Base-by-base conservation (phyloP, 2,113 vertebrate species). In the Ctenomys sociabilis region DNA sequence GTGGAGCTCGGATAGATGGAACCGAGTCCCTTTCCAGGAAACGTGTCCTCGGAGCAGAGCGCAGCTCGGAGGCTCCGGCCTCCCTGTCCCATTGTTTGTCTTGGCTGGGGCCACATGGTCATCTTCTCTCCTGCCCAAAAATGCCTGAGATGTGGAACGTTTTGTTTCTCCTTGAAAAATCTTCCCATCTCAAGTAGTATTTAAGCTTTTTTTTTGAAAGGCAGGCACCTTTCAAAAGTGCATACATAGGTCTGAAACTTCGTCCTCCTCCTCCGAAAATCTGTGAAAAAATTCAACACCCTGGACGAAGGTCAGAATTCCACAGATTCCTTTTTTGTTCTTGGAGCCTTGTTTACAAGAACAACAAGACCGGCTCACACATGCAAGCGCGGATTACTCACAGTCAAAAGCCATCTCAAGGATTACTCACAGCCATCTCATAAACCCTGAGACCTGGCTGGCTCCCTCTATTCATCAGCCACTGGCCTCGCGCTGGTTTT, bases 21-120 rank as follows among this genome's bases (percentile, higher is more conserved):
- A 37, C 57, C 54, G 85, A 97, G 83, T 2, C 75, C 54, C 88
- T 95, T 95, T 95, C 90, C 92, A 95, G 72, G 92, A 93, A 95
- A 66, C 14, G 17, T 0, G 35, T 45, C 24, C 95, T 70, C 40
- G 68, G 93, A 80, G 75, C 22, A 63, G 90, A 78, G 14, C 24
- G 1, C 7, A 24, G 40, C 3, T 24, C 75, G 64, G 9, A n/a
- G 13, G 54, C 9, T 0, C 16, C n/a, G 0, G 92, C 91, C 81
- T 54, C 21, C 72, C 11, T 19, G 0, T 2, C 45, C 78, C 11
- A 3, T 85, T 73, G 85, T 22, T 40, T 86, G 9, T n/a, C 35
- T 89, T 91, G 95, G 90, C 68, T 7, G 4, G 0, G 49, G 13
- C 90, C 80, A 11, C 54, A 0, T 22, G 0, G 63, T 5, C 77